Evolutionary conservation across 2,888 invertebrate species (phyloP).

Genomic region (Drosophila fungiperda): DNA sequence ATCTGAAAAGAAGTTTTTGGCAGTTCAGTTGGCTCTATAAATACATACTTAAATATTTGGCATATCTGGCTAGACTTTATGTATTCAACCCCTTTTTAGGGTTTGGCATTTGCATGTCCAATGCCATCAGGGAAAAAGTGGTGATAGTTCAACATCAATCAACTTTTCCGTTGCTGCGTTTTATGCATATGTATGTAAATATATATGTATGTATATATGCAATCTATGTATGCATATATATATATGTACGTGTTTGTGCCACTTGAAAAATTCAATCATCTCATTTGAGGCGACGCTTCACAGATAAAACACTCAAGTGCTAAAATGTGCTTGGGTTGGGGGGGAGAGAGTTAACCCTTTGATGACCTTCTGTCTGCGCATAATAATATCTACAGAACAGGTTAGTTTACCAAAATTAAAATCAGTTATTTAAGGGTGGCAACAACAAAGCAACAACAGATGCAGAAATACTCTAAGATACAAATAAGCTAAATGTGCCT

Average conservation of each 20-base stretch:
- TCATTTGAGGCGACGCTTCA: slow-evolving; percentile 13
- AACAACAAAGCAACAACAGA: not conserved
- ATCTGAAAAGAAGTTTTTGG: not conserved
- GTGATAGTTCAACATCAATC: slow-evolving; percentile 61
- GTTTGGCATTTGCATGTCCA: slow-evolving; percentile 16
- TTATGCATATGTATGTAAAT: not conserved
- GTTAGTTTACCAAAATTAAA: slow-evolving; percentile 18
- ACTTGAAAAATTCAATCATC: slow-evolving; percentile 53
- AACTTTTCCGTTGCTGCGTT: slow-evolving; percentile 17
- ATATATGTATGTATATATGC: slow-evolving; percentile 2
- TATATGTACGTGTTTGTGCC: not conserved
- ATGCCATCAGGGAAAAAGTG: slow-evolving; percentile 19
- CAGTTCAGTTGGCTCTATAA: not conserved
- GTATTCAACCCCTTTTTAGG: slow-evolving; percentile 26
- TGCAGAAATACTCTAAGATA: not conserved
- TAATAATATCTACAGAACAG: slow-evolving; percentile 23
- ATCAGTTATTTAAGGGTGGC: slow-evolving; percentile 4
- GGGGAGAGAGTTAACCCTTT: slow-evolving; percentile 21
- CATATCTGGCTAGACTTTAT: not conserved
- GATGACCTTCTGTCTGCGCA: slow-evolving; percentile 11
- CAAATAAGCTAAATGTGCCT: not conserved
- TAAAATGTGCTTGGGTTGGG: not conserved
- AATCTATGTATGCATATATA: not conserved
- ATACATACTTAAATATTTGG: not conserved
- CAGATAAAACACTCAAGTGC: slow-evolving; percentile 11